Base-by-base conservation (phyloP, 2,888 invertebrate species). In the Polia nebulosa region DNA sequence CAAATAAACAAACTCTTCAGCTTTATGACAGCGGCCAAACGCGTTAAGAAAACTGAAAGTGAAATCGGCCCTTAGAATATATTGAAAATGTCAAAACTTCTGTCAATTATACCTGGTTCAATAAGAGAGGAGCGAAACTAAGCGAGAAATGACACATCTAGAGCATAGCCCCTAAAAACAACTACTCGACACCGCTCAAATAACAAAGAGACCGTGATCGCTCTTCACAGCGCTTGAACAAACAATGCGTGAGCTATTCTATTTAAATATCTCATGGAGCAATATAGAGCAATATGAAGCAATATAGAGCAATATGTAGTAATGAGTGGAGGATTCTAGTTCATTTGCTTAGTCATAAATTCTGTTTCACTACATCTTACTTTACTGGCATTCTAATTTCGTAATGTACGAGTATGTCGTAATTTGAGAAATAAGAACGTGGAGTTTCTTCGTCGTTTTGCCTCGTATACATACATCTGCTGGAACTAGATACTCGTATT, bases 181-280 rank as follows among this genome's bases (percentile, higher is more conserved):
- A 66, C 45, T 17, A 63, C 67, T 66, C 41, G 56, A 67, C 45
- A 47, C 55, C 52, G 47, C 66, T 78, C 53, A 47, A 78, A 78
- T 70, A 64, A 78, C 79, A 68, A 78, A 53, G 53, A 69, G 53
- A 66, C 70, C 65, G 49, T 57, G 57, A 70, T 63, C 52, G 44
- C 49, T 60, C 59, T 39, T 44, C n/a, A 34, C 29, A 66, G 49
- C 59, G 56, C n/a, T 39, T 11, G 53, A 70, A 58, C 71, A 75
- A 75, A 71, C 55, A 75, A 71, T 75, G 51, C 71, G 47, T 59
- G 60, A 49, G 67, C 56, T 63, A 41, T 73, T 65, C 65, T 72
- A 63, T 64, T 72, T 72, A 67, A 72, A 77, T 72, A 76, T 53
- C 49, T 60, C 52, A 2, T 9, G 20, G n/a, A 34, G 58, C 41